These are phyloP conservation scores for Amphipyra tragopoginis DNA, from an alignment of 2,888 invertebrate species.

Conservation along the genomic window DNA sequence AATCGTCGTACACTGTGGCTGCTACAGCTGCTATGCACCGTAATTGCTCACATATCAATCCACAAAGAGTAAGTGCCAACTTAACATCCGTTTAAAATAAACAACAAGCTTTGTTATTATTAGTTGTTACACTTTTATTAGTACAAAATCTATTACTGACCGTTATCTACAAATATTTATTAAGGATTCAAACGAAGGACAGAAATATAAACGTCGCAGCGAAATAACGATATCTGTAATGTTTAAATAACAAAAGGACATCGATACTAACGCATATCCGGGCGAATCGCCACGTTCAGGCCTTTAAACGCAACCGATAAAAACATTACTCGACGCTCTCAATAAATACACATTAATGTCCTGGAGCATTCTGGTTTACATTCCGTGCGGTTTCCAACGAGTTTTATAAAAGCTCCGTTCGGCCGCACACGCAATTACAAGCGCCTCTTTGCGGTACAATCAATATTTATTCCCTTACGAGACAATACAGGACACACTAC, in stretches of 20 bases:
- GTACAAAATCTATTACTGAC: conserved; percentile 51
- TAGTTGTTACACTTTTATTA: conserved; percentile 41
- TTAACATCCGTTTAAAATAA: conserved; percentile 61
- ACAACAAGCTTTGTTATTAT: conserved; percentile 44
- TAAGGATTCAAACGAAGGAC: conserved; percentile 44
- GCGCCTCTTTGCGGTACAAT: conserved; percentile 85
- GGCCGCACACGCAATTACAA: conserved; percentile 88
- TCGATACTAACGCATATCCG: conserved; percentile 71
- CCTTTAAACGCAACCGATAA: conserved; percentile 83
- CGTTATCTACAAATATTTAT: conserved; percentile 51
- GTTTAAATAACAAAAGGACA: conserved; percentile 66
- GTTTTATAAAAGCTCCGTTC: conserved; percentile 88
- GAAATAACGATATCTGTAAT: conserved; percentile 59
- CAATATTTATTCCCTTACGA: conserved; percentile 83
- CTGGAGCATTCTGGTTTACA: conserved; percentile 87
- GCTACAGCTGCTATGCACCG: conserved; percentile 67
- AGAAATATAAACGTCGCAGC: conserved; percentile 54
- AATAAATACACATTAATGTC: conserved; percentile 90
- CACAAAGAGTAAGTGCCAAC: conserved; percentile 63
- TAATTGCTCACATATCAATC: conserved; percentile 77
- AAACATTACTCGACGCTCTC: conserved; percentile 88
- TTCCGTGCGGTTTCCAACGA: conserved; percentile 88
- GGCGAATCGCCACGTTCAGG: conserved; percentile 75
- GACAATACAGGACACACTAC: conserved; percentile 75
- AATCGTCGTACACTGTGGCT: conserved; percentile 60